Base-by-base conservation (phyloP, 2,113 vertebrate species). In the Brachionichthys hirsutus region DNA sequence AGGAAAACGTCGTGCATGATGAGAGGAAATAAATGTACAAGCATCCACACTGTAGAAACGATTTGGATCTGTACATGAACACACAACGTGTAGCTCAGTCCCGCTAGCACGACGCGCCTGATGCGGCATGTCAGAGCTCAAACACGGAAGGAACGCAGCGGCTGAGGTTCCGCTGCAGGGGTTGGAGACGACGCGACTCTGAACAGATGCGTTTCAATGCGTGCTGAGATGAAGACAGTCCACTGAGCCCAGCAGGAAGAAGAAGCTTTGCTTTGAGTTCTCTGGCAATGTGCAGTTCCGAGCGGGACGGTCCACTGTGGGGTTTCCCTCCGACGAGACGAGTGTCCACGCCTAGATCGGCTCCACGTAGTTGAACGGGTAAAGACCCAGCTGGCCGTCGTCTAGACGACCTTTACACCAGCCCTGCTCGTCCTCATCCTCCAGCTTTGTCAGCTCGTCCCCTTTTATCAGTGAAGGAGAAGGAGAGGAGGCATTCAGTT, bases 331-430 rank as follows among this genome's bases (percentile, higher is more conserved):
- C 16, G 51, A 66, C 0, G 45, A 75, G 42, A 53, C 51, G 40
- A 48, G 63, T 8, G 41, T 73, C 54, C 67, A 64, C 18, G 3
- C 36, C 75, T 94, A 98, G 84, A 98, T 90, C 48, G 89, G 83
- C 89, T 97, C 94, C 73, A 98, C 95, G 0, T 98, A 98, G 89
- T 98, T 98, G 86, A 95, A 96, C 0, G 97, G 97, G 78, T 96
- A 98, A 64, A 98, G 92, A 82, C 97, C 97, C 52, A 95, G 87
- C 85, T 94, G 91, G 71, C 97, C 97, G 70, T 73, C 94, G 90
- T 95, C 94, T 77, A 98, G 92, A 44, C 95, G 94, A 80, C 97
- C 97, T 90, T 95, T 96, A 87, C 96, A 98, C 97, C 97, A 98
- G 36, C 97, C 97, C 88, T 98, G 97, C 34, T 95, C 96, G 0